phyloP scores from a whole-genome alignment of 2,113 vertebrate species.

The Brachyistius frenatus region DNA sequence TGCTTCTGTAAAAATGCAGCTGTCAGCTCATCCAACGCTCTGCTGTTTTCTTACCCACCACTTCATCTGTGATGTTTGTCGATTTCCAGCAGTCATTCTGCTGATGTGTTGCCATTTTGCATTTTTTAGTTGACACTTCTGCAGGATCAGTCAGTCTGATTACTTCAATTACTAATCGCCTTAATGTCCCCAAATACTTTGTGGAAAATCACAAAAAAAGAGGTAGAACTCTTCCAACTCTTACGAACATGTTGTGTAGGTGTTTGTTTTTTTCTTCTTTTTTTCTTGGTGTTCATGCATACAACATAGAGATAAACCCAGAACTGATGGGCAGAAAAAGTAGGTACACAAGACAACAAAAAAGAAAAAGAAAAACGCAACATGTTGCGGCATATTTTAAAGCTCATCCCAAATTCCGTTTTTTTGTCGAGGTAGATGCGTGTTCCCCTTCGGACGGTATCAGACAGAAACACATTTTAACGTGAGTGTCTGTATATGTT shows the following conservation, averaged over 20 bases:
- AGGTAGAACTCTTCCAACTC: no score
- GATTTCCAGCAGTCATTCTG: slow-evolving; percentile 14
- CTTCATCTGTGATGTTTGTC: background rate
- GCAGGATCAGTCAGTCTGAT: background rate
- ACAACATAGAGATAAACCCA: no score
- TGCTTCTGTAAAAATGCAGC: slow-evolving; percentile 75
- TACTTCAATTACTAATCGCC: background rate
- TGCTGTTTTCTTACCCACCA: slow-evolving; percentile 11
- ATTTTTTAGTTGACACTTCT: slow-evolving; percentile 28
- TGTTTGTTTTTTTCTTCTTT: no score
- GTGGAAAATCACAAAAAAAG: background rate
- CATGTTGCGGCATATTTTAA: background rate
- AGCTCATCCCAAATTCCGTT: background rate
- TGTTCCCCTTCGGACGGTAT: background rate
- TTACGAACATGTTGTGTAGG: no score
- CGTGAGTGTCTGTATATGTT: slow-evolving; percentile 61
- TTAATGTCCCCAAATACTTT: background rate
- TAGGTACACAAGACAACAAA: background rate
- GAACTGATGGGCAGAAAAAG: background rate
- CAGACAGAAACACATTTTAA: slow-evolving; percentile 5
- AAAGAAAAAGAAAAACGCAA: background rate
- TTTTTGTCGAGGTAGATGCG: background rate
- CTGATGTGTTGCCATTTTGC: slow-evolving; percentile 22
- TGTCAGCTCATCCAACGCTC: slow-evolving; percentile 70
- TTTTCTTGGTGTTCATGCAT: no score